Evolutionary conservation across 1,140 invertebrate genomes (phyloP).

Genomic region (Maconellicoccus hirsutus): DNA sequence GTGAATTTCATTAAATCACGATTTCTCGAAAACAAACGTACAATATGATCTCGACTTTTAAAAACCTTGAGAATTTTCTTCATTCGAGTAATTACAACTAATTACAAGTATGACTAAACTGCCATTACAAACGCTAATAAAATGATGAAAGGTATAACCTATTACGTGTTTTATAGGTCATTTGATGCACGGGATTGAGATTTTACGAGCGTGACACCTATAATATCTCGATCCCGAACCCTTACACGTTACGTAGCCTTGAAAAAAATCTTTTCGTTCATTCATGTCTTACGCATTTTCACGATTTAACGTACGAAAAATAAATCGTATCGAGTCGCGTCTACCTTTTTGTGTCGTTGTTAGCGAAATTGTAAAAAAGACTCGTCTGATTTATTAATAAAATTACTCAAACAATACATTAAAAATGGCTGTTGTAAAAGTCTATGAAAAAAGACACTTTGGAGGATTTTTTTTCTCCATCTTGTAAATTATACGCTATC

Average conservation of each 20-base stretch:
- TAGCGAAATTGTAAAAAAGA: not conserved
- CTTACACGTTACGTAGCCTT: not conserved
- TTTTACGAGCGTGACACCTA: not conserved
- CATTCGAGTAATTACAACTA: too few species aligned
- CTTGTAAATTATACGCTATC: slow-evolving; percentile 9
- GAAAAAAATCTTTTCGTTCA: not conserved
- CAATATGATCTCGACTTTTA: too few species aligned
- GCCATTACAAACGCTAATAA: not conserved
- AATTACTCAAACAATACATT: not conserved
- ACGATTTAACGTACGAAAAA: not conserved
- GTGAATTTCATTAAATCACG: too few species aligned
- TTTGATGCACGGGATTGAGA: not conserved
- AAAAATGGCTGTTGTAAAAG: not conserved
- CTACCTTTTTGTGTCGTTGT: not conserved
- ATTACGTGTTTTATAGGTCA: not conserved
- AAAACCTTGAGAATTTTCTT: too few species aligned
- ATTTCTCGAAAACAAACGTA: too few species aligned
- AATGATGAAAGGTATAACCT: not conserved
- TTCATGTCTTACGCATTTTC: not conserved
- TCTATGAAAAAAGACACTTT: not conserved
- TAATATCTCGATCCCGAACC: not conserved
- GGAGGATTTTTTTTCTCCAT: not conserved
- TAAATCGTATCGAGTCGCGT: not conserved
- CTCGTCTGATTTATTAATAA: not conserved
- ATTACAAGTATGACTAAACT: too few species aligned